Percentiles rank a stretch among this genome's conserved stretches.
Evolutionary conservation across 2,113 vertebrate species (phyloP).

Genomic region (Sceloporus undulatus): DNA sequence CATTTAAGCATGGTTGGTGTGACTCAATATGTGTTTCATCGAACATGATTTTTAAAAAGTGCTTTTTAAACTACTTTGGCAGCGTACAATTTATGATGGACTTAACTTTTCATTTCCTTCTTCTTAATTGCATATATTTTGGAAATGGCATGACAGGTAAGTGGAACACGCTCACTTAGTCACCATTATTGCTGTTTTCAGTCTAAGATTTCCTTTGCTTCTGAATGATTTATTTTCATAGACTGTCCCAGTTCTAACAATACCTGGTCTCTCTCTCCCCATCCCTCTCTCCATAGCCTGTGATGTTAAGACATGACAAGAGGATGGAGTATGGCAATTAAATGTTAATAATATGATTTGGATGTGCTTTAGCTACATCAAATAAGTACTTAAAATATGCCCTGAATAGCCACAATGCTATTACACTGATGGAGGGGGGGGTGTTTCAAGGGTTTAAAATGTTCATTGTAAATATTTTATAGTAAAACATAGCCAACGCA

Average conservation of each 20-base stretch:
- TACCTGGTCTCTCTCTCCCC: background rate
- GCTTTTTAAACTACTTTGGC: background rate
- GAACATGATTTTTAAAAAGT: background rate
- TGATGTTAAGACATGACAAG: slow-evolving; percentile 7
- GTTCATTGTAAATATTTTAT: slow-evolving; percentile 11
- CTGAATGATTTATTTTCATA: slow-evolving; percentile 37
- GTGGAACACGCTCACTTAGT: slow-evolving; percentile 8
- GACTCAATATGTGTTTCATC: background rate
- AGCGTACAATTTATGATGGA: background rate
- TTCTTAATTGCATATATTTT: background rate
- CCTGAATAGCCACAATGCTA: background rate
- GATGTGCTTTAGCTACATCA: background rate
- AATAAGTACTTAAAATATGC: slow-evolving; percentile 20
- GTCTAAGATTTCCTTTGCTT: slow-evolving; percentile 22
- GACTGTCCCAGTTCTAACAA: slow-evolving; percentile 8
- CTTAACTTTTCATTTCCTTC: background rate
- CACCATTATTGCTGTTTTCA: slow-evolving; percentile 19
- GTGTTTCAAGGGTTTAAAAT: background rate
- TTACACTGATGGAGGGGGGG: background rate
- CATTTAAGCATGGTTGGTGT: background rate
- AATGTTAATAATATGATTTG: slow-evolving; percentile 13
- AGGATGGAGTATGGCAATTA: slow-evolving; percentile 23
- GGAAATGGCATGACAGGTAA: slow-evolving; percentile 10
- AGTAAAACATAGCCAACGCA: background rate
- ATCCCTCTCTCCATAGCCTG: background rate